Conservation (phyloP, 2,888 invertebrate genomes). For the Mesoligia furuncula region DNA sequence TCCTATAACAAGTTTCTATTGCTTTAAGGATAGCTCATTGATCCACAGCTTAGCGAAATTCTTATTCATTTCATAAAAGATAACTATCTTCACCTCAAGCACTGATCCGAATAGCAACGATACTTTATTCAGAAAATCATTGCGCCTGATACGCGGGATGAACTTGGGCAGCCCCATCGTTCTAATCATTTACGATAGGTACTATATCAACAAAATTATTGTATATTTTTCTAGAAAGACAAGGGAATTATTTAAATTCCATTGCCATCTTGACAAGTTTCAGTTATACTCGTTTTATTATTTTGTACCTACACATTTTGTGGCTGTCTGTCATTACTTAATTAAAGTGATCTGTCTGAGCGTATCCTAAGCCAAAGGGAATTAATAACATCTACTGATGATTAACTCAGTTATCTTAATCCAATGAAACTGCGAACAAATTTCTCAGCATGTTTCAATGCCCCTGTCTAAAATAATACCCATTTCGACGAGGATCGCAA, state of each 20-base stretch:
- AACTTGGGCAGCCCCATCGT: background rate
- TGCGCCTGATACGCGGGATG: background rate
- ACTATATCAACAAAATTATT: slow-evolving; percentile 4
- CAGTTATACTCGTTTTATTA: slow-evolving; percentile 18
- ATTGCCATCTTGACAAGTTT: background rate
- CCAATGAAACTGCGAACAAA: slow-evolving; percentile 37
- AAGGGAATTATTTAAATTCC: slow-evolving; percentile 24
- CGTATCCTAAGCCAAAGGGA: slow-evolving; percentile 45
- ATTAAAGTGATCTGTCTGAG: slow-evolving; percentile 34
- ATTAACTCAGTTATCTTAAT: slow-evolving; percentile 50
- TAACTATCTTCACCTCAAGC: background rate
- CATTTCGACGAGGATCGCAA: slow-evolving; percentile 95
- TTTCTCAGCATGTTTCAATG: slow-evolving; percentile 53
- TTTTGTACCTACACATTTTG: slow-evolving; percentile 5
- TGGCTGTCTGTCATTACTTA: background rate
- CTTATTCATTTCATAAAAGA: background rate
- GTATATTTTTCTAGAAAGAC: background rate
- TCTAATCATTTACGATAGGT: slow-evolving; percentile 17
- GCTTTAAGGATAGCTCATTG: slow-evolving; percentile 15
- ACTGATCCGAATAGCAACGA: background rate
- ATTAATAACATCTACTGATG: slow-evolving; percentile 49
- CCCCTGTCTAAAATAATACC: slow-evolving; percentile 90
- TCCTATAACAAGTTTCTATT: slow-evolving; percentile 25
- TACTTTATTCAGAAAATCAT: background rate
- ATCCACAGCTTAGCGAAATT: slow-evolving; percentile 7